phyloP scores from a whole-genome alignment of 2,888 invertebrate genomes.

The Muschampia plurimacula region DNA sequence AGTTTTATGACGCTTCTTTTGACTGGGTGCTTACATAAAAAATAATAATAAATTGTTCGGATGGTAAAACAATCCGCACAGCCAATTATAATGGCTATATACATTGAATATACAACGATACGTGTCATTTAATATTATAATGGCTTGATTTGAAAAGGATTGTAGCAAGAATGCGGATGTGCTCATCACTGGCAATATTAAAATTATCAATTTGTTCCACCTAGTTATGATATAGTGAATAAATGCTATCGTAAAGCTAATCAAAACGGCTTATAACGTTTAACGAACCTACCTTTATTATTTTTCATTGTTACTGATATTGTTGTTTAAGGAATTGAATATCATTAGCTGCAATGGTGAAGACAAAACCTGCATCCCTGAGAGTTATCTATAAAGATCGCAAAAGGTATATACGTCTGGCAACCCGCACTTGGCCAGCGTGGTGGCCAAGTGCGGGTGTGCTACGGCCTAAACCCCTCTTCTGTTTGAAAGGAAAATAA shows the following conservation, averaged over 20 bases:
- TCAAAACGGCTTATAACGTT: background rate
- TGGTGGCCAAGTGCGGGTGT: too few relatives aligned
- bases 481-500: too few relatives aligned
- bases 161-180: conserved; percentile 48
- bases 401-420: too few relatives aligned
- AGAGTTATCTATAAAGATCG: too few relatives aligned
- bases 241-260: conserved; percentile 1
- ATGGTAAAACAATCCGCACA: conserved; percentile 26
- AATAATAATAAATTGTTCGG: conserved; percentile 26
- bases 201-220: conserved; percentile 43
- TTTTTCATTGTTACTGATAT: too few relatives aligned
- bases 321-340: too few relatives aligned
- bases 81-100: conserved; percentile 31
- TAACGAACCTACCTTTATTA: background rate
- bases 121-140: conserved; percentile 25
- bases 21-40: conserved; percentile 34
- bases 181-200: conserved; percentile 40
- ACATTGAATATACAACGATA: background rate
- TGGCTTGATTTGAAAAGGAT: conserved; percentile 35
- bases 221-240: conserved; percentile 12
- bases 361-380: too few relatives aligned
- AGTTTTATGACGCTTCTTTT: conserved; percentile 47
- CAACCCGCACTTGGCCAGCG: too few relatives aligned
- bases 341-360: too few relatives aligned
- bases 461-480: too few relatives aligned